Conservation (phyloP, 2,888 invertebrate genomes). For the Tineola bisselliella region DNA sequence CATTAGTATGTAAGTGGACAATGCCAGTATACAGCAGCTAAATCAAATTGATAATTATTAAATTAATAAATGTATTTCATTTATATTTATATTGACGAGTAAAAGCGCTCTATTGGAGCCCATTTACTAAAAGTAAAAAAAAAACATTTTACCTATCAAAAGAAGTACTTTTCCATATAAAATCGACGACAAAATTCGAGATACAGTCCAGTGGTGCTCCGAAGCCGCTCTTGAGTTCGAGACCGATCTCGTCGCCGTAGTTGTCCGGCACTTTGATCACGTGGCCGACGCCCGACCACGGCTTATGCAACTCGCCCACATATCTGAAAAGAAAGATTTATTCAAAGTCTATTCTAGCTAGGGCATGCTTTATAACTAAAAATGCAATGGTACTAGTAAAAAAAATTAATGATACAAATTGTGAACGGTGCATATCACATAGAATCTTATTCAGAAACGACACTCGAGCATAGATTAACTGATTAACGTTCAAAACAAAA, state of each 20-base stretch:
- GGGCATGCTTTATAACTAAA: background rate
- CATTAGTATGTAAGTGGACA: no score
- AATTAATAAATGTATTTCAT: no score
- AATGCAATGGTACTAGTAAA: background rate
- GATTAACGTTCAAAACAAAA: no score
- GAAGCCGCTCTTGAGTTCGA: conserved; percentile 91
- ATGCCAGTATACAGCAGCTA: no score
- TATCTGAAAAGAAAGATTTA: conserved; percentile 54
- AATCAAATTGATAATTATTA: no score
- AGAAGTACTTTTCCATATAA: conserved; percentile 99
- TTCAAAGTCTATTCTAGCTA: conserved; percentile 1
- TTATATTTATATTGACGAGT: no score
- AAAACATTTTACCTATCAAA: conserved; percentile 92
- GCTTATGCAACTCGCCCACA: conserved; percentile 90
- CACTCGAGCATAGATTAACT: no score
- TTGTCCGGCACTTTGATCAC: conserved; percentile 96
- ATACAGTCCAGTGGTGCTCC: conserved; percentile 94
- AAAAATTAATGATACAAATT: no score
- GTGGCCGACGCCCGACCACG: conserved; percentile 98
- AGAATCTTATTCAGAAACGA: no score
- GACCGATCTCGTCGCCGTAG: conserved; percentile 97
- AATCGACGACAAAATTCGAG: conserved; percentile 97
- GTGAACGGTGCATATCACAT: no score
- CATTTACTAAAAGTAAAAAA: no score
- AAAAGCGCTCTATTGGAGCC: no score